phyloP scores from a whole-genome alignment of 2,113 vertebrate species.

The Ailurus styani region DNA sequence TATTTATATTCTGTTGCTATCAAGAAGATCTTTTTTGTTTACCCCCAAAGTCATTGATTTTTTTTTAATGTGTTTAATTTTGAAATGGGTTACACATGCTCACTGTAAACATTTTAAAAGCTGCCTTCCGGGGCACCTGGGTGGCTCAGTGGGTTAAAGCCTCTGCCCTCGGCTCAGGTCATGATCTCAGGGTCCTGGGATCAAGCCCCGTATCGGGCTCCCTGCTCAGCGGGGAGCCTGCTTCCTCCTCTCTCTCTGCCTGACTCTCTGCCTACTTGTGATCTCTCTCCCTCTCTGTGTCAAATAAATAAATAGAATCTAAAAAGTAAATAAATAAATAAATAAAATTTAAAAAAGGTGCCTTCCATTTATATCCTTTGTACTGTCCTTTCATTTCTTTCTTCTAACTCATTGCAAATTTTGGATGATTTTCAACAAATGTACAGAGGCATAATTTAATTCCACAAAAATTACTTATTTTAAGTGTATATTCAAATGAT shows the following conservation, averaged over 20 bases:
- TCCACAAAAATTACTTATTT: neutral
- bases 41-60: neutral
- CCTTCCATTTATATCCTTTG: neutral
- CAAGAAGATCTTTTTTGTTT: neutral
- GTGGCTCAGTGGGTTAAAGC: too few species aligned
- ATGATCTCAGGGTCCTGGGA: too few species aligned
- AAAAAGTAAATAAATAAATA: too few species aligned
- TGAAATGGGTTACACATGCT: neutral
- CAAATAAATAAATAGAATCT: too few species aligned
- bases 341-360: too few species aligned
- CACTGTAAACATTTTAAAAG: neutral
- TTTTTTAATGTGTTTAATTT: neutral
- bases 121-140: too few species aligned
- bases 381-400: neutral
- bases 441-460: neutral
- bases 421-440: neutral
- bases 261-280: too few species aligned
- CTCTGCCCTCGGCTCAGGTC: too few species aligned
- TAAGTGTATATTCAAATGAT: neutral
- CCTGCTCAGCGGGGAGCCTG: too few species aligned
- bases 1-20: neutral
- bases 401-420: neutral
- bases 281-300: too few species aligned
- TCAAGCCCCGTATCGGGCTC: too few species aligned
- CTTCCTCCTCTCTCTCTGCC: too few species aligned